These are phyloP conservation scores for Parnassius apollo DNA, from an alignment of 2,888 invertebrate genomes.

Conservation along the genomic window DNA sequence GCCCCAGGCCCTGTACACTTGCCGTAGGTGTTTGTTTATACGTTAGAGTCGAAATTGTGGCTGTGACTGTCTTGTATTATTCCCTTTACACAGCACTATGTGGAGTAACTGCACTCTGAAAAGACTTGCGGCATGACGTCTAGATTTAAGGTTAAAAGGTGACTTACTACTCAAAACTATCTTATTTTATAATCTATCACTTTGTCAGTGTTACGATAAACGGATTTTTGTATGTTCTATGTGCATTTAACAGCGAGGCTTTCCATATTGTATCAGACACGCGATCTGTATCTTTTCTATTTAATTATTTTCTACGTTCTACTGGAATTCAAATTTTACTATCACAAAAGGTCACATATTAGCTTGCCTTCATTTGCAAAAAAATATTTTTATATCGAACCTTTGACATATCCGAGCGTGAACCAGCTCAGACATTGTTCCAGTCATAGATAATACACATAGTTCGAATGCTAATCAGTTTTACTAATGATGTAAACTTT, in stretches of 20 bases:
- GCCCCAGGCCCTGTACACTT: slow-evolving; percentile 42
- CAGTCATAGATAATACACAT: no score
- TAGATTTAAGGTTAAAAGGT: slow-evolving; percentile 74
- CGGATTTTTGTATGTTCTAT: slow-evolving; percentile 57
- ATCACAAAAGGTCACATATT: slow-evolving; percentile 62
- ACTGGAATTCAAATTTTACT: slow-evolving; percentile 40
- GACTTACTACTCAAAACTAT: slow-evolving; percentile 88
- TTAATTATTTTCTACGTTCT: slow-evolving; percentile 43
- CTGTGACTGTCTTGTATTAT: slow-evolving; percentile 70
- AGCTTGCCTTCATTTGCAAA: slow-evolving; percentile 56
- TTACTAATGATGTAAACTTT: slow-evolving; percentile 48
- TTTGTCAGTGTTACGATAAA: slow-evolving; percentile 51
- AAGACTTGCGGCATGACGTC: slow-evolving; percentile 62
- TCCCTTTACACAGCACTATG: slow-evolving; percentile 47
- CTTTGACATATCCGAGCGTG: slow-evolving; percentile 10
- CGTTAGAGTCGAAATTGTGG: slow-evolving; percentile 71
- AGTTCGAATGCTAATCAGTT: slow-evolving; percentile 24
- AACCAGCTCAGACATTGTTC: slow-evolving; percentile 25
- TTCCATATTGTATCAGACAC: slow-evolving; percentile 62
- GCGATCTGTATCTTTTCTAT: slow-evolving; percentile 47
- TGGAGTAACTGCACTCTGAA: slow-evolving; percentile 45
- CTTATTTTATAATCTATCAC: slow-evolving; percentile 62
- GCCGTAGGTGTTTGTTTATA: slow-evolving; percentile 51
- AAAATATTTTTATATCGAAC: slow-evolving; percentile 9
- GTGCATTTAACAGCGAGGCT: slow-evolving; percentile 67